Evolutionary conservation across 2,113 vertebrate genomes (phyloP).

Genomic region (Melanotaenia duboulayi): DNA sequence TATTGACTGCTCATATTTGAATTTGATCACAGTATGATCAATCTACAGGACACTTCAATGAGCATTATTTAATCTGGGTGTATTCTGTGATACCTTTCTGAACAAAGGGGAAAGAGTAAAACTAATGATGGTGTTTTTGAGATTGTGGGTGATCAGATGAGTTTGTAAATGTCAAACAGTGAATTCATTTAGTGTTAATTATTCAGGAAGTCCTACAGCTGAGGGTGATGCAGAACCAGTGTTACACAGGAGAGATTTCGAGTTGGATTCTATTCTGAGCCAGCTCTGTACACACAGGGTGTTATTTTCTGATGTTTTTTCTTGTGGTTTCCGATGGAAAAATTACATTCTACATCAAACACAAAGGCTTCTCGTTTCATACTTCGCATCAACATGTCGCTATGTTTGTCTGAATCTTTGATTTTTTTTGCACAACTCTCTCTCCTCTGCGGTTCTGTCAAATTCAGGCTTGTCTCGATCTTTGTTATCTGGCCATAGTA

Average conservation of each 20-base stretch:
- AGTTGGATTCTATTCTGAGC: constrained; percentile 36
- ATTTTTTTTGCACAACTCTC: constrained; percentile 46
- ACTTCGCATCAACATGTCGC: constrained; percentile 38
- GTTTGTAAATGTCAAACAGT: not conserved
- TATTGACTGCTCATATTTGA: constrained; percentile 28
- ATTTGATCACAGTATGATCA: constrained; percentile 47
- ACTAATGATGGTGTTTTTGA: not conserved
- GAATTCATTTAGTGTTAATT: constrained; percentile 28
- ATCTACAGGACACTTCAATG: not conserved
- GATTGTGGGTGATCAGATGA: not conserved
- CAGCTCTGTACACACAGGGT: constrained; percentile 5
- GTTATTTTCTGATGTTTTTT: constrained; percentile 17
- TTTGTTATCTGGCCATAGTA: constrained; percentile 53
- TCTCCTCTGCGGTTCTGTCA: constrained; percentile 10
- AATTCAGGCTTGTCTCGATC: constrained; percentile 31
- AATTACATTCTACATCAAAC: constrained; percentile 60
- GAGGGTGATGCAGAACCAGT: constrained; percentile 28
- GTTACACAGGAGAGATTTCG: constrained; percentile 30
- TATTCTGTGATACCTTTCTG: not conserved
- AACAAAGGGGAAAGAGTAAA: not conserved
- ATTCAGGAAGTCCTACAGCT: constrained; percentile 37
- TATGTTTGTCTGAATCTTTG: constrained; percentile 45
- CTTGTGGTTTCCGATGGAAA: constrained; percentile 47
- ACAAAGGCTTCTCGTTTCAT: constrained; percentile 38
- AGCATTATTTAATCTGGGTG: constrained; percentile 17